Base-by-base conservation (phyloP, 2,888 invertebrate species). In the Glaucopsyche alexis region DNA sequence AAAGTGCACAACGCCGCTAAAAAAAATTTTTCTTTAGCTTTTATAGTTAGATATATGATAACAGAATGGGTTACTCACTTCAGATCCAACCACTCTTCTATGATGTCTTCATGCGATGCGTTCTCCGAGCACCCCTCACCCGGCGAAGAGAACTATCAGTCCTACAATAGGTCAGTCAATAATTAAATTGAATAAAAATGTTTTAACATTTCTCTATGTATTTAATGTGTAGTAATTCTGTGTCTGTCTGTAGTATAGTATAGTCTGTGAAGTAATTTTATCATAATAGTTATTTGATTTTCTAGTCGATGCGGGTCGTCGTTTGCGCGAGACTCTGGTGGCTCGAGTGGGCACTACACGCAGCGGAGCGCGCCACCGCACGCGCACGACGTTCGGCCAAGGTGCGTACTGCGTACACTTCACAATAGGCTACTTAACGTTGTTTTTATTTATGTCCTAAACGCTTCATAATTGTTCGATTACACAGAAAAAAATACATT, bases 311-410 rank as follows among this genome's bases (percentile, higher is more conserved):
- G 93, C 78, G 94, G 94, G 0, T 95, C 95, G 0, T 94, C 94
- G 40, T 94, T 95, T 78, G 97, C 97, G 72, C 95, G 96, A 3
- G 97, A 97, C 86, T 96, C 96, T 0, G 97, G 97, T 45, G 96
- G 96, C 50, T 96, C 96, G 1, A 96, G 96, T 75, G 97, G 96
- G 0, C 97, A 96, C 87, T 97, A 96, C 85, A 96, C 96, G 73
- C 96, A 96, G 85, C 94, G 96, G 77, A 96, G 96, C 82, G 96
- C 96, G 78, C 96, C 96, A n/a, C 94, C 94, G 87, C 87, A 83
- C 81, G 80, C 84, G 72, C 78, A 82, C 50, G 83, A 83, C 72
- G 83, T 67, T n/a, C 49, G 72, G 7, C 72, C 72, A 38, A 66
- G 72, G 72, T 72, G 19, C 52, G 19, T n/a, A 82, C 82, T 55